Base-by-base conservation (phyloP, 2,113 vertebrate genomes). In the Bujurquina vittata region DNA sequence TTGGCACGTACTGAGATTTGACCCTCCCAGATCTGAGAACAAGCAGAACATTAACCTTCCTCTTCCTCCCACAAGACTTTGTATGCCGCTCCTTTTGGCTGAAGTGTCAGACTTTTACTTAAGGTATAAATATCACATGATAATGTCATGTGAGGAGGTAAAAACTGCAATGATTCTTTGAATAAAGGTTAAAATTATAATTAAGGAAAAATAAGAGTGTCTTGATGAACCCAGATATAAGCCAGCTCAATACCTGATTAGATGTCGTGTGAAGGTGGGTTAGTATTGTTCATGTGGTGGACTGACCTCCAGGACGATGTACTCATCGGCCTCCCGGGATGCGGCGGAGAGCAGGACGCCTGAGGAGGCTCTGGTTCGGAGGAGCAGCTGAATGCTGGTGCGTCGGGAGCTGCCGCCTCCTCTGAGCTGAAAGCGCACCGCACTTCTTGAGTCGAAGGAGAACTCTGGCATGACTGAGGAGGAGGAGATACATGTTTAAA, bases 401-500 rank as follows among this genome's bases (percentile, higher is more conserved):
- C 83, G 95, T 0, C 89, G 95, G 2, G 94, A 52, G 90, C 91
- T 95, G 22, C 91, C 75, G 2, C 75, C 91, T 3, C 91, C 95
- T 93, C 96, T 92, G 0, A 96, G 94, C 87, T 96, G 96, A 17
- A 94, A 96, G 33, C 93, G 94, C 35, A 97, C 91, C 77, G 95
- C 78, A 49, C 97, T 97, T 85, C 95, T 92, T 20, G 90, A 94
- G 86, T 95, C 95, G 14, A 98, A 97, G 37, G 96, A 97, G 95
- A 97, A 98, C 89, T 98, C 97, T 18, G 96, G 96, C 17, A 97
- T 91, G 43, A 85, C 97, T 98, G 91, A 18, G 37, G 40, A 3
- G 35, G 14, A 77, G 57, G 18, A 76, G 4, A 69, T 3, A 33
- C 3, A 11, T 11, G 31, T 75, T 69, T 59, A 69, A 0, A 0